phyloP scores from a whole-genome alignment of 1,140 invertebrate species.

The Manduca sexta region DNA sequence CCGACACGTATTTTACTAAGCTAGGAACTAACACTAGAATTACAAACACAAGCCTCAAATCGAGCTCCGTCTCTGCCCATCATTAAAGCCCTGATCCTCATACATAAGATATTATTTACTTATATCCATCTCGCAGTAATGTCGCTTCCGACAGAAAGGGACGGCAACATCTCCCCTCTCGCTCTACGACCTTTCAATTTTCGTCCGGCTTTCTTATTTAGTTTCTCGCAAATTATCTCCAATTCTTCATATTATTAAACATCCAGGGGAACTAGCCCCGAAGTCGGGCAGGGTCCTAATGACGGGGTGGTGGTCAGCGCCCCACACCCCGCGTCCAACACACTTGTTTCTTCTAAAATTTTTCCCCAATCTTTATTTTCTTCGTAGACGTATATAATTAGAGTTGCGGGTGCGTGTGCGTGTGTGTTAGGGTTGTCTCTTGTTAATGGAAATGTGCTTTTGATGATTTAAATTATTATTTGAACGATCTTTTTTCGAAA shows the following conservation, averaged over 20 bases:
- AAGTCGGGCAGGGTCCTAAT: slow-evolving; percentile 46
- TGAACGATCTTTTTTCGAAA: too few relatives aligned
- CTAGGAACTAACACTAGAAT: too few relatives aligned
- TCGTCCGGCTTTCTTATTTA: slow-evolving; percentile 70
- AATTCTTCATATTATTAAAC: slow-evolving; percentile 73
- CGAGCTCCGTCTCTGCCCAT: too few relatives aligned
- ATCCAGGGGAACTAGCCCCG: slow-evolving; percentile 57
- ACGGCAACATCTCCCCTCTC: slow-evolving; percentile 20
- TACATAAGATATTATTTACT: neutral
- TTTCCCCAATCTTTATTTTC: slow-evolving; percentile 72
- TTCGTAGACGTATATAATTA: slow-evolving; percentile 71
- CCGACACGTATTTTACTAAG: too few relatives aligned
- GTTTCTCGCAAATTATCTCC: slow-evolving; percentile 73
- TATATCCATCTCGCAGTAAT: neutral
- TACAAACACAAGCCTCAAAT: too few relatives aligned
- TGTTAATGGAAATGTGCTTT: neutral
- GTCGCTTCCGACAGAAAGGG: slow-evolving; percentile 16
- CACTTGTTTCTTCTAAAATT: slow-evolving; percentile 70
- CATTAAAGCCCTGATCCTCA: too few relatives aligned
- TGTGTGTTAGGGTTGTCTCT: slow-evolving; percentile 11
- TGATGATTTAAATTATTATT: too few relatives aligned
- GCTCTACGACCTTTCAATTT: slow-evolving; percentile 63
- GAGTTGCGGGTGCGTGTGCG: slow-evolving; percentile 32
- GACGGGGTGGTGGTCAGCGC: slow-evolving; percentile 61
- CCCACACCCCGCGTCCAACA: slow-evolving; percentile 42